Evolutionary conservation across 2,888 invertebrate species (phyloP).

Genomic region (Drosophila sordidapex): DNA sequence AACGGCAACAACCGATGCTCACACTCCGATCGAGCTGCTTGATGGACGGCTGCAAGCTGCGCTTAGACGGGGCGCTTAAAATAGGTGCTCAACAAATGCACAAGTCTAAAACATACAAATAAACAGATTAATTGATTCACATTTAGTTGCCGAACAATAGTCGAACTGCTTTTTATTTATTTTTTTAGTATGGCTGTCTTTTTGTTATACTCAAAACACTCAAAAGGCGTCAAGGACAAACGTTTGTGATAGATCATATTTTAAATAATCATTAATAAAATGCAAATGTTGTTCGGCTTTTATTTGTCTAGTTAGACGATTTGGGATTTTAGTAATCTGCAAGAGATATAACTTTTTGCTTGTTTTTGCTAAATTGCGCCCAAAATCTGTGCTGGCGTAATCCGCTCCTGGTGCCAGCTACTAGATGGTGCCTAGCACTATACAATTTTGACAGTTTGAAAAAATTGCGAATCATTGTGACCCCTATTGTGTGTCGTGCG

Average conservation of each 20-base stretch:
- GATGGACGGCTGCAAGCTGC: constrained; percentile 28
- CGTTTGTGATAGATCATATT: neutral
- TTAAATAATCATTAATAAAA: neutral
- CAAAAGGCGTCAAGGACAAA: neutral
- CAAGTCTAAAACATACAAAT: neutral
- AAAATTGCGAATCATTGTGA: constrained; percentile 84
- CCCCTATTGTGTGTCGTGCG: constrained; percentile 80
- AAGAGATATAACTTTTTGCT: neutral
- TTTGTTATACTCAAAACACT: neutral
- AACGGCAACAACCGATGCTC: constrained; percentile 57
- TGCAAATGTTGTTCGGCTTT: neutral
- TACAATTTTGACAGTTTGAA: constrained; percentile 83
- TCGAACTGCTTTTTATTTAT: neutral
- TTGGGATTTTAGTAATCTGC: neutral
- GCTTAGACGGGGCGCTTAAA: constrained; percentile 19
- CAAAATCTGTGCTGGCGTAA: neutral
- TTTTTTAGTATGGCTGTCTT: neutral
- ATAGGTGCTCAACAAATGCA: neutral
- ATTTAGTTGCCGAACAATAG: neutral
- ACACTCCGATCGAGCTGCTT: constrained; percentile 51
- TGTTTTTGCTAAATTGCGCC: constrained; percentile 1
- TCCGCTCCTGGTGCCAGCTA: constrained; percentile 56
- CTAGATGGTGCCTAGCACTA: constrained; percentile 62
- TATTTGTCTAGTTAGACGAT: neutral
- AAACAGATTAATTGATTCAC: neutral